Conservation (phyloP, 2,113 vertebrate species). For the Dinomys branickii region DNA sequence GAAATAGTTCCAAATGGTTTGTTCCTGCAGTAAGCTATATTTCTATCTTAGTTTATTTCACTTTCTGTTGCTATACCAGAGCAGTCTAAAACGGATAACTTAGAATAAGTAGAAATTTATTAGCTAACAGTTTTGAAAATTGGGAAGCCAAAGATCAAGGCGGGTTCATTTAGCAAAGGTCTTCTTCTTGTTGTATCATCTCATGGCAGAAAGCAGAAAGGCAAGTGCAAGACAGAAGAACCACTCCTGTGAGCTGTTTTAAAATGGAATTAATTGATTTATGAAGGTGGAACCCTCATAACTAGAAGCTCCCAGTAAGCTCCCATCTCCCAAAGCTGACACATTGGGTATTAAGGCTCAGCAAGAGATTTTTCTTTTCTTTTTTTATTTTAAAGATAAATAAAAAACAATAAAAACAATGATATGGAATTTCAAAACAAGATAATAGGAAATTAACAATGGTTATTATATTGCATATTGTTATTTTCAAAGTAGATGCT, state of each 20-base stretch:
- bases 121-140: neutral
- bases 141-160: neutral
- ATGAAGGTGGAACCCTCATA: neutral
- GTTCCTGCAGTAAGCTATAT: neutral
- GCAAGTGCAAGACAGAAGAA: neutral
- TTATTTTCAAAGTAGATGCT: too few relatives aligned
- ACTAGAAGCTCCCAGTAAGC: neutral
- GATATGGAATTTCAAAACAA: too few relatives aligned
- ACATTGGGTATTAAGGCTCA: neutral
- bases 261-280: neutral
- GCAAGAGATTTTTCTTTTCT: neutral
- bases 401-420: too few relatives aligned
- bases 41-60: neutral
- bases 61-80: neutral
- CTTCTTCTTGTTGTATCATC: neutral
- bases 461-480: too few relatives aligned
- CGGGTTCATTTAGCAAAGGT: neutral
- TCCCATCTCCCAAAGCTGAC: neutral
- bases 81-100: neutral
- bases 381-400: neutral
- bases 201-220: neutral
- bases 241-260: neutral
- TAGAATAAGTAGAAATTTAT: neutral
- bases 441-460: too few relatives aligned
- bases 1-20: neutral